phyloP scores from a whole-genome alignment of 1,140 invertebrate species.

The Drosophila guanche region DNA sequence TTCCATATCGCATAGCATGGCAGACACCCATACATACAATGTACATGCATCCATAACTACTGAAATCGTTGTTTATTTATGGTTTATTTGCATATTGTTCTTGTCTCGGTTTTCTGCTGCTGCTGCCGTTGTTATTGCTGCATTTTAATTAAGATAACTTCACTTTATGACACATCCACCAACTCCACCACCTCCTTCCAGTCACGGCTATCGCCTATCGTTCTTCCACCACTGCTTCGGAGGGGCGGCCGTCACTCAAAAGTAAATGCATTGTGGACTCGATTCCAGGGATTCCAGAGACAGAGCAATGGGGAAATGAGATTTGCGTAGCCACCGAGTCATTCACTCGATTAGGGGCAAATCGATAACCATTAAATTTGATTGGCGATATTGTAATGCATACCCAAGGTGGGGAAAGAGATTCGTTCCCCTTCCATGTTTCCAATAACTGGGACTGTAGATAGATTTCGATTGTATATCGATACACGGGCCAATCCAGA shows the following conservation, averaged over 20 bases:
- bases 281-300: no score
- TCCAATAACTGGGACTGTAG: no score
- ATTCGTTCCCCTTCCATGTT: neutral
- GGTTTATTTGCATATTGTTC: slow-evolving; percentile 40
- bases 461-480: no score
- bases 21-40: neutral
- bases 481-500: no score
- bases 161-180: slow-evolving; percentile 58
- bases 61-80: slow-evolving; percentile 32
- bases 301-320: neutral
- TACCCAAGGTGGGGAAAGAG: no score
- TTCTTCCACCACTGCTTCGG: neutral
- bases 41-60: neutral
- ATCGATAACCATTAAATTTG: slow-evolving; percentile 31
- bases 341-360: slow-evolving; percentile 2
- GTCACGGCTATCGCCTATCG: neutral
- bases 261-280: slow-evolving; percentile 7
- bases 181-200: neutral
- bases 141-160: slow-evolving; percentile 79
- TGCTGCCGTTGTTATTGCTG: slow-evolving; percentile 48
- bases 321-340: slow-evolving; percentile 3
- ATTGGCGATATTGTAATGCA: slow-evolving; percentile 1
- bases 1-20: slow-evolving; percentile 11
- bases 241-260: slow-evolving; percentile 24
- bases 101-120: slow-evolving; percentile 8